These are phyloP conservation scores for Ashinkailepas kermadecensis DNA, from an alignment of 2,888 invertebrate species.

Conservation along the genomic window DNA sequence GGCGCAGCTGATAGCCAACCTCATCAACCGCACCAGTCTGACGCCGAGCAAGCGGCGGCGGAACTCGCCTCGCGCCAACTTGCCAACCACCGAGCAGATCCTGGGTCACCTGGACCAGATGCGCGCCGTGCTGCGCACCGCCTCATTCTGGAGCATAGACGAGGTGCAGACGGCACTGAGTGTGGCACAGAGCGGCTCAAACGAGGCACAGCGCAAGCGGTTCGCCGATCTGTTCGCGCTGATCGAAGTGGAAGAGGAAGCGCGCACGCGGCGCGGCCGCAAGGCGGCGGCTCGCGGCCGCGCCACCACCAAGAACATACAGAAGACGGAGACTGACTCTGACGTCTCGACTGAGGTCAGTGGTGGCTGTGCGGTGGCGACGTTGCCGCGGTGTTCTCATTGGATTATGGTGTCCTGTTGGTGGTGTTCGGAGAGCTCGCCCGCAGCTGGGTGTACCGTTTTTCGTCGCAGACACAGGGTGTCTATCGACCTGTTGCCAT, in stretches of 20 bases:
- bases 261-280: constrained; percentile 19
- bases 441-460: too few relatives aligned
- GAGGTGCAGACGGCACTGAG: constrained; percentile 82
- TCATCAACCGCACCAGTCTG: constrained; percentile 52
- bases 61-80: constrained; percentile 26
- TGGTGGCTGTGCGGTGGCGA: too few relatives aligned
- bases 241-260: constrained; percentile 34
- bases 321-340: constrained; percentile 6
- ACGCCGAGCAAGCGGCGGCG: constrained; percentile 89
- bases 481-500: too few relatives aligned
- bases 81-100: constrained; percentile 58
- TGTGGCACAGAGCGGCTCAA: constrained; percentile 77
- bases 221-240: constrained; percentile 83
- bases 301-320: constrained; percentile 19
- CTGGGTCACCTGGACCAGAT: constrained; percentile 87
- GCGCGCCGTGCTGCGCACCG: constrained; percentile 53
- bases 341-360: constrained; percentile 16
- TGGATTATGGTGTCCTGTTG: too few relatives aligned
- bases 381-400: too few relatives aligned
- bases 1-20: constrained; percentile 45
- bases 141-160: constrained; percentile 69
- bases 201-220: constrained; percentile 80
- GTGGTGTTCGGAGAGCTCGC: too few relatives aligned
- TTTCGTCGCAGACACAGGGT: too few relatives aligned
- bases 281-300: constrained; percentile 12